Evolutionary conservation across 2,888 invertebrate genomes (phyloP).

Genomic region (Theretra japonica): DNA sequence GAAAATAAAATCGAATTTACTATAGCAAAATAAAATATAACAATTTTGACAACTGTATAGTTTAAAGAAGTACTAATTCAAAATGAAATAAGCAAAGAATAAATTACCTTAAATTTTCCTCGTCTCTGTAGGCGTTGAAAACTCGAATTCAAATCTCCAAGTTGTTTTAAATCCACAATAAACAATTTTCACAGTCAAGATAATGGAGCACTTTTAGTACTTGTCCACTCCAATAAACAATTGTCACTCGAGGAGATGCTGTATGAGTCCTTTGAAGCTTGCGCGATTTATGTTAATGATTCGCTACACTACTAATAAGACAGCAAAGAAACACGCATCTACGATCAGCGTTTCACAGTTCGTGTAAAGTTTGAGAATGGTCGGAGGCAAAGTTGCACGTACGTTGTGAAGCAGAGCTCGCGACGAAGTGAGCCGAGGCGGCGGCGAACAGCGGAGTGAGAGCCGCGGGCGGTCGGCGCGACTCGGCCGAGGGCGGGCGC

Average conservation of each 20-base stretch:
- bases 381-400: constrained; percentile 50
- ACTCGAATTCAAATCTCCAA: constrained; percentile 41
- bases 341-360: constrained; percentile 45
- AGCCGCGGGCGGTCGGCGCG: constrained; percentile 43
- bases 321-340: constrained; percentile 39
- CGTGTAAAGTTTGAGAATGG: constrained; percentile 77
- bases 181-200: constrained; percentile 71
- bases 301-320: constrained; percentile 52
- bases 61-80: not conserved
- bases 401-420: constrained; percentile 55
- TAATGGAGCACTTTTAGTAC: constrained; percentile 54
- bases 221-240: constrained; percentile 60
- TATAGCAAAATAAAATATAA: not conserved
- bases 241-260: constrained; percentile 57
- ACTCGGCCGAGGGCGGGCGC: constrained; percentile 60
- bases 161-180: constrained; percentile 51
- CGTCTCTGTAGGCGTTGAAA: not conserved
- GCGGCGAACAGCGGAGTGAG: constrained; percentile 38
- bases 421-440: constrained; percentile 69
- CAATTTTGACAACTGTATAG: not conserved
- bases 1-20: not conserved
- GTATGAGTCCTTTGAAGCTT: constrained; percentile 45
- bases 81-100: constrained; percentile 30
- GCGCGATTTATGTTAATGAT: constrained; percentile 46
- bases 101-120: constrained; percentile 35